Percentiles rank a stretch among this genome's conserved stretches.
phyloP scores from a whole-genome alignment of 1,140 invertebrate species.

The Drosophila ananassae region DNA sequence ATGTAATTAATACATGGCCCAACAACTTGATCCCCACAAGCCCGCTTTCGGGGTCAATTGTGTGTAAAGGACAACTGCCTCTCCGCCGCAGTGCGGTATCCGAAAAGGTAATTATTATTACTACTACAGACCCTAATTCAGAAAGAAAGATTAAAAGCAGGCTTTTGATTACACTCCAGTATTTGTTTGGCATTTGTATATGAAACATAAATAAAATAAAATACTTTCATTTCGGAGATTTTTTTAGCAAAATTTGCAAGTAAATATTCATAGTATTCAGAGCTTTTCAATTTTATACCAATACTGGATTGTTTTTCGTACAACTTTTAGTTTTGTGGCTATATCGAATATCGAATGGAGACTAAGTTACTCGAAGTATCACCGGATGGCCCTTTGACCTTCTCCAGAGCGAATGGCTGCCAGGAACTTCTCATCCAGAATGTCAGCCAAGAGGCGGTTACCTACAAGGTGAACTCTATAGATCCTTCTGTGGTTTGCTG shows the following conservation, averaged over 20 bases:
- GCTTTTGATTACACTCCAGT: background rate
- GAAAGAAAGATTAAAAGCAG: background rate
- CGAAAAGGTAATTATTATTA: conserved; percentile 33
- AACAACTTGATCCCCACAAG: conserved; percentile 14
- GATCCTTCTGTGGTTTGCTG: no score
- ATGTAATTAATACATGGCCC: conserved; percentile 69
- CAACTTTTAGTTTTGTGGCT: background rate
- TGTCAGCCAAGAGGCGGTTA: conserved; percentile 4
- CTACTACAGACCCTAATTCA: background rate
- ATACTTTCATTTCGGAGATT: background rate
- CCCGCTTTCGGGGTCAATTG: conserved; percentile 47
- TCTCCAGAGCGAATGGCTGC: background rate
- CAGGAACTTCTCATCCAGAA: conserved; percentile 14
- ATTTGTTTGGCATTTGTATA: background rate
- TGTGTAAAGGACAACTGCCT: conserved; percentile 30
- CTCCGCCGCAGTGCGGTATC: conserved; percentile 30
- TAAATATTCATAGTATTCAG: background rate
- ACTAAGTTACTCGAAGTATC: conserved; percentile 9
- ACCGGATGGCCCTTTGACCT: conserved; percentile 13
- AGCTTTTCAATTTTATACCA: background rate
- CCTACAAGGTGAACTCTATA: conserved; percentile 28
- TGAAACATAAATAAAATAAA: background rate
- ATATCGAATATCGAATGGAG: background rate
- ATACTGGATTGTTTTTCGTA: background rate
- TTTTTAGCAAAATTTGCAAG: background rate